Percentiles rank a stretch among this genome's conserved stretches.
phyloP scores from a whole-genome alignment of 2,113 vertebrate species.

The human region DNA sequence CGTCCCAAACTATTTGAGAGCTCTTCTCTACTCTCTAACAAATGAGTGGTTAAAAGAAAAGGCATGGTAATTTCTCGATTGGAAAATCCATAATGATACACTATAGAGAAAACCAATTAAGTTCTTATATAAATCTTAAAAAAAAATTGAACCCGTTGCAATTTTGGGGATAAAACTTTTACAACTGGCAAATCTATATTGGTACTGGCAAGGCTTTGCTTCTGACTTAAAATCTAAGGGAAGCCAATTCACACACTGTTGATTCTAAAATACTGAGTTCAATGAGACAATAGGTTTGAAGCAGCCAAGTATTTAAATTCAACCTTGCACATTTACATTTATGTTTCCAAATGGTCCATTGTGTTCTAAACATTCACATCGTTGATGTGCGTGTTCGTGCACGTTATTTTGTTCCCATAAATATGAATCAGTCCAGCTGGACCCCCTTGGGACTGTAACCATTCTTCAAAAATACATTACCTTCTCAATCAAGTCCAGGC shows the following conservation, averaged over 20 bases:
- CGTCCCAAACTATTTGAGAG: not conserved
- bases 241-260: not conserved
- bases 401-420: constrained; percentile 59
- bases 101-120: not conserved
- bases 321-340: not conserved
- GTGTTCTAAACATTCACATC: constrained; percentile 59
- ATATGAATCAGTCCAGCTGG: constrained; percentile 61
- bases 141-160: not conserved
- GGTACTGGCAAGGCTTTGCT: not conserved
- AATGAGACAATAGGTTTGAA: constrained; percentile 51
- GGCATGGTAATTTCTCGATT: not conserved
- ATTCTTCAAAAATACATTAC: constrained; percentile 78
- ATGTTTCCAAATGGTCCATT: constrained; percentile 57
- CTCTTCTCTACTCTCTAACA: not conserved
- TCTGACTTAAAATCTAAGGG: not conserved
- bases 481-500: constrained; percentile 98
- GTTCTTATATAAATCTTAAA: not conserved
- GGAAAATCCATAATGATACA: constrained; percentile 3
- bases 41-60: not conserved
- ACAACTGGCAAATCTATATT: fast-evolving
- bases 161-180: not conserved
- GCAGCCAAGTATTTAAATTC: constrained; percentile 63
- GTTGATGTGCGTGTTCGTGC: constrained; percentile 64
- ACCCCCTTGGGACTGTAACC: constrained; percentile 23
- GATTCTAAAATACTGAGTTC: not conserved